A percentile compares a stretch with the other conserved stretches of the same genome.
phyloP scores from a whole-genome alignment of 2,113 vertebrate genomes.

The Perca fluviatilis region DNA sequence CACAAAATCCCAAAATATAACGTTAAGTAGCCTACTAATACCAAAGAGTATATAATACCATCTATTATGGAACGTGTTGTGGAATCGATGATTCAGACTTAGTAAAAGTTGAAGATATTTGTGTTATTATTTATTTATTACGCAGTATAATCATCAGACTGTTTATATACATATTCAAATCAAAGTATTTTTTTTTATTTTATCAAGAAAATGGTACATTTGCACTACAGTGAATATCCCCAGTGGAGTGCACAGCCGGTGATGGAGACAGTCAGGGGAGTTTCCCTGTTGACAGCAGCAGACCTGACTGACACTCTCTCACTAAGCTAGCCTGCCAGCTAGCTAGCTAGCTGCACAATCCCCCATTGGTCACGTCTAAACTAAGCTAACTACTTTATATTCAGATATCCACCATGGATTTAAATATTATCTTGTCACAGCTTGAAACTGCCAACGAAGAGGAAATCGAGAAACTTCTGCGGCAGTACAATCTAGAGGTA shows the following conservation, averaged over 20 bases:
- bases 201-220: no score
- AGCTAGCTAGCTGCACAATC: constrained; percentile 45
- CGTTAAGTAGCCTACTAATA: no score
- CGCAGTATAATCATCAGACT: not conserved
- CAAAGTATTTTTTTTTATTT: no score
- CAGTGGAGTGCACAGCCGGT: not conserved
- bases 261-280: constrained; percentile 36
- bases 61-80: no score
- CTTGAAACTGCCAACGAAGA: constrained; percentile 75
- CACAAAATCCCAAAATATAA: no score
- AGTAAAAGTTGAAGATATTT: not conserved
- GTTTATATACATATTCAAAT: no score
- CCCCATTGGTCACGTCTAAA: not conserved
- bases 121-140: not conserved
- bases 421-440: constrained; percentile 73
- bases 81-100: not conserved
- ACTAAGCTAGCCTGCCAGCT: constrained; percentile 50
- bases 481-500: constrained; percentile 82
- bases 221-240: not conserved
- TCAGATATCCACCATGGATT: constrained; percentile 73
- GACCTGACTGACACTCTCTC: not conserved
- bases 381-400: not conserved
- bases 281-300: constrained; percentile 54
- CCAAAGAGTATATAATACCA: no score
- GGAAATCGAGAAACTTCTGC: constrained; percentile 70